Evolutionary conservation across 2,797 vertebrate genomes (phyloP).

Genomic region (Clarias fuscus): DNA sequence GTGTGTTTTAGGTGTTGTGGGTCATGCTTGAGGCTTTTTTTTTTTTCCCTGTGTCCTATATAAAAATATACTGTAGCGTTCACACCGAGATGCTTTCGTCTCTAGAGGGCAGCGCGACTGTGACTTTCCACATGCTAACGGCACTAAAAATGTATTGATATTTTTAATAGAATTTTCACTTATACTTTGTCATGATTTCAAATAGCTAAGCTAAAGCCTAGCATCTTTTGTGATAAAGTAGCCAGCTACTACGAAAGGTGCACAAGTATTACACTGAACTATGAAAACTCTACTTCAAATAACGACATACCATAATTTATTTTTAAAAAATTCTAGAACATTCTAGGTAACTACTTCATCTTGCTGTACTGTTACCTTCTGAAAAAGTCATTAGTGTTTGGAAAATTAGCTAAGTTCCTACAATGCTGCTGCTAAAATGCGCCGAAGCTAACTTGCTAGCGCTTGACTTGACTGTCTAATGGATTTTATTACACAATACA

Average conservation of each 20-base stretch:
- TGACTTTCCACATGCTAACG: slow-evolving; percentile 15
- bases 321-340: background rate
- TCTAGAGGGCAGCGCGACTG: background rate
- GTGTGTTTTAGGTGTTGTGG: slow-evolving; percentile 5
- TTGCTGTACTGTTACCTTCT: background rate
- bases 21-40: background rate
- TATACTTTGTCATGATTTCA: background rate
- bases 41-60: background rate
- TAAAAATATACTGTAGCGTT: background rate
- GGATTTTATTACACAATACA: background rate
- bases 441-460: background rate
- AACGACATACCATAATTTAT: background rate
- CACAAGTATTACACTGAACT: background rate
- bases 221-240: background rate
- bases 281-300: background rate
- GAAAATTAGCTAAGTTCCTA: background rate
- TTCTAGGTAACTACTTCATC: background rate
- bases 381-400: background rate
- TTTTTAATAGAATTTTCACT: background rate
- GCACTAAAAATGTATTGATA: background rate
- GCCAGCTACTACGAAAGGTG: background rate
- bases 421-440: too few relatives aligned
- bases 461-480: background rate
- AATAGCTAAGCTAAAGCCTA: background rate
- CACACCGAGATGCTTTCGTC: background rate